phyloP scores from a whole-genome alignment of 1,140 invertebrate species.

The Drosophila nasuta region DNA sequence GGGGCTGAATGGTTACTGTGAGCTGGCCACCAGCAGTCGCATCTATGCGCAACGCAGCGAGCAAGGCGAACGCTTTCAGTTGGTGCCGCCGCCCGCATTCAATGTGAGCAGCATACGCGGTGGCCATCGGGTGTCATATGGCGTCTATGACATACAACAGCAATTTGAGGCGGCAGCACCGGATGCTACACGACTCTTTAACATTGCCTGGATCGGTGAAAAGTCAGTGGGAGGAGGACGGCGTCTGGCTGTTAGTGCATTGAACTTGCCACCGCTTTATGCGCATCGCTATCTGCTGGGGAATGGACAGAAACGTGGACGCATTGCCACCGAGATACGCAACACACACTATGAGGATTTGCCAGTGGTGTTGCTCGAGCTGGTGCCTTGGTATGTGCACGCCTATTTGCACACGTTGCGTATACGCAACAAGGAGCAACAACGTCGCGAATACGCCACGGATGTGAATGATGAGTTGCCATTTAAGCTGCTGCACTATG shows the following conservation, averaged over 20 bases:
- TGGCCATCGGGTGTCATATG: constrained; percentile 88
- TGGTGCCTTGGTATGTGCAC: constrained; percentile 97
- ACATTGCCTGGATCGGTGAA: constrained; percentile 86
- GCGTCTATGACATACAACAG: constrained; percentile 88
- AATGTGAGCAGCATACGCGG: constrained; percentile 88
- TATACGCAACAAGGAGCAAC: constrained; percentile 71
- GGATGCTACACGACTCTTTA: constrained; percentile 86
- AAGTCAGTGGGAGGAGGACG: constrained; percentile 24
- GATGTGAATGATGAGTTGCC: constrained; percentile 78
- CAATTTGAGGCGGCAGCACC: constrained; percentile 65
- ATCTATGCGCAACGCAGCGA: constrained; percentile 93
- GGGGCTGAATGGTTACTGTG: constrained; percentile 91
- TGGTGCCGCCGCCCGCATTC: constrained; percentile 87
- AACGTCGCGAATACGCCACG: constrained; percentile 56
- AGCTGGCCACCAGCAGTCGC: constrained; percentile 90
- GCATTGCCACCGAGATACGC: constrained; percentile 92
- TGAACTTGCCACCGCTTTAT: constrained; percentile 88
- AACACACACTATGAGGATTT: constrained; percentile 91
- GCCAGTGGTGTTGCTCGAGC: constrained; percentile 90
- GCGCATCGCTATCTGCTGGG: constrained; percentile 94
- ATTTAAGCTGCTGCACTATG: constrained; percentile 89
- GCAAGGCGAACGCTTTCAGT: constrained; percentile 75
- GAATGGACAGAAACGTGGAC: constrained; percentile 94
- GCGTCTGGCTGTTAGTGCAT: constrained; percentile 76
- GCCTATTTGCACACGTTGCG: constrained; percentile 95